Conservation (phyloP, 2,888 invertebrate genomes). For the Lasioglossum lativentre region DNA sequence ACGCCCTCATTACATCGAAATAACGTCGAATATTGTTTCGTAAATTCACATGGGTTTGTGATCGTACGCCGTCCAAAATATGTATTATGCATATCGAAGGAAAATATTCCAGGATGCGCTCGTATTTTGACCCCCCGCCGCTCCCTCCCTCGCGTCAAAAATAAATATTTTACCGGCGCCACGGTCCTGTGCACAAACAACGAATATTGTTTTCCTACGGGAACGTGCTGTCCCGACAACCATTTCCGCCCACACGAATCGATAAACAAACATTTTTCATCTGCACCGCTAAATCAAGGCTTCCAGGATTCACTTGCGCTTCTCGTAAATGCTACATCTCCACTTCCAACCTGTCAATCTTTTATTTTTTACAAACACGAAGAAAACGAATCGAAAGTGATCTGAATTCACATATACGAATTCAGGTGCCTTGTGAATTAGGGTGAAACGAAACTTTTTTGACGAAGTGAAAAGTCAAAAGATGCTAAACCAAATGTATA, state of each 20-base stretch:
- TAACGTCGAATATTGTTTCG: constrained; percentile 12
- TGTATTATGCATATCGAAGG: constrained; percentile 33
- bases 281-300: constrained; percentile 32
- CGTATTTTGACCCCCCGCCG: constrained; percentile 18
- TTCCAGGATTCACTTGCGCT: neutral
- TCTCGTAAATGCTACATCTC: neutral
- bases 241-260: constrained; percentile 40
- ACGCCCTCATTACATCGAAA: neutral
- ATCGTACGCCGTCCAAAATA: constrained; percentile 15
- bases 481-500: too few species aligned
- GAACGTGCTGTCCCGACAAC: constrained; percentile 29
- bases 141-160: neutral
- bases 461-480: neutral
- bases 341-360: neutral
- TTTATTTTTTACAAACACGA: neutral
- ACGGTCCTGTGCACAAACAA: constrained; percentile 24
- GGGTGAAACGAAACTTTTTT: neutral
- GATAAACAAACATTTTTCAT: constrained; percentile 54
- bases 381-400: neutral
- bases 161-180: constrained; percentile 43
- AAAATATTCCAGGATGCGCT: constrained; percentile 35
- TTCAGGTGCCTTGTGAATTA: neutral
- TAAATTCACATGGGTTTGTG: constrained; percentile 10
- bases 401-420: too few species aligned
- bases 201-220: constrained; percentile 25